Base-by-base conservation (phyloP, 35 echinoderm and acorn worm species). In the Anneissia japonica region DNA sequence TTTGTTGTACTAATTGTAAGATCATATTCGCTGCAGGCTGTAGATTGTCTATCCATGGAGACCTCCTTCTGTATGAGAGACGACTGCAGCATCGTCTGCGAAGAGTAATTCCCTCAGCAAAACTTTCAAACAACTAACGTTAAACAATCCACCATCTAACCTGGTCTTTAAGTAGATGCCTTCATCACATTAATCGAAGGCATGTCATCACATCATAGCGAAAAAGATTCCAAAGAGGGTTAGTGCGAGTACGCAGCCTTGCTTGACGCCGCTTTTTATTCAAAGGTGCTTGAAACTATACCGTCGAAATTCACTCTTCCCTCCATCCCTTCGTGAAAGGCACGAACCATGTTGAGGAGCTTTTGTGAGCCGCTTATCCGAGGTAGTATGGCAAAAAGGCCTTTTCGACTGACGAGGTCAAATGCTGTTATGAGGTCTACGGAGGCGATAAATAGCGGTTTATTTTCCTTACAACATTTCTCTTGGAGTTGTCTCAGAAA, bases 331-430 rank as follows among this genome's bases (percentile, higher is more conserved):
- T 77, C 19, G 31, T 77, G 75, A 33, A 77, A 77, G 75, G 75
- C 12, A 28, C 12, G 9, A 31, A 77, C 31, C 12, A 77, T 28
- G 31, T 31, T 77, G 75, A 77, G 75, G 12, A 77, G 31, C 32
- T 31, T 12, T 77, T 12, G 75, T 77, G 75, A 31, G 75, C 75
- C 12, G 31, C 32, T 31, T 16, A 77, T 28, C 75, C 55, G 28
- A 10, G 31, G 12, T n/a, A 73, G 82, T n/a, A 84, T 21, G n/a
- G 6, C 10, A 37, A 84, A 84, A n/a, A 72, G 46, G 28, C 82
- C 82, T 72, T 34, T 84, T 32, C 33, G 6, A 32, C 82, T n/a
- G n/a, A 84, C 82, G 32, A 84, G 82, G 32, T 84, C 82, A 32
- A 81, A 84, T 12, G 82, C 82, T 29, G 51, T 84, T 9, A 46